Base-by-base conservation (phyloP, 2,888 invertebrate genomes). In the Chydorus sphaericus region DNA sequence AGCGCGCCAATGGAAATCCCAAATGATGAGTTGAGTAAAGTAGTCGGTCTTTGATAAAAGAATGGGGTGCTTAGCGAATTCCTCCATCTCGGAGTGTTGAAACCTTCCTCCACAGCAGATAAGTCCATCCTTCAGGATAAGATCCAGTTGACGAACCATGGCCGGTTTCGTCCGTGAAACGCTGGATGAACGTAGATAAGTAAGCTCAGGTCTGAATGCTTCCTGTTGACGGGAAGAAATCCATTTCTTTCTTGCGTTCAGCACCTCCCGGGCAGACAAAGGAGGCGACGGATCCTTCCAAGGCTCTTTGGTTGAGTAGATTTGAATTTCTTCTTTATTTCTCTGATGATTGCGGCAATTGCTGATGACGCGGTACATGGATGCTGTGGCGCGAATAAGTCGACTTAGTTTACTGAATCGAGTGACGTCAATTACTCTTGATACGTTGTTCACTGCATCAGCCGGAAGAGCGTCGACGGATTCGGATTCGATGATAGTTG, bases 41-140 rank as follows among this genome's bases (percentile, higher is more conserved):
- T 55, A 29, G 30, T 26, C 29, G 18, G 11, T 14, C 11, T 51
- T 29, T 11, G 31, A n/a, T n/a, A 51, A 14, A 3, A 55, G 26
- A 4, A 48, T 28, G 7, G 55, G 55, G 31, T 48, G 55, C 55
- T 31, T 55, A 29, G 55, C 55, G 10, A 29, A 44, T 14, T 26
- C 16, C 18, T n/a, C 28, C n/a, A 55, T 29, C 5, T n/a, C 14
- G 30, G 55, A 28, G 16, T 55, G 18, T 16, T 55, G 48, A 16
- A 55, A 29, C 18, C 55, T 44, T 11, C 55, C 55, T 30, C 23
- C 28, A 30, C 55, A 55, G 44, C 44, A 30, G 23, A 55, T 29
- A 11, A 55, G 30, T n/a, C 30, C 51, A 29, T 55, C 55, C 14
- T 48, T 30, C 18, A 44, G 44, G 48, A 55, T 36, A 11, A 55